Percentiles rank a stretch among this genome's conserved stretches.
Evolutionary conservation across 2,888 invertebrate genomes (phyloP).

Genomic region (Malacosoma neustria): DNA sequence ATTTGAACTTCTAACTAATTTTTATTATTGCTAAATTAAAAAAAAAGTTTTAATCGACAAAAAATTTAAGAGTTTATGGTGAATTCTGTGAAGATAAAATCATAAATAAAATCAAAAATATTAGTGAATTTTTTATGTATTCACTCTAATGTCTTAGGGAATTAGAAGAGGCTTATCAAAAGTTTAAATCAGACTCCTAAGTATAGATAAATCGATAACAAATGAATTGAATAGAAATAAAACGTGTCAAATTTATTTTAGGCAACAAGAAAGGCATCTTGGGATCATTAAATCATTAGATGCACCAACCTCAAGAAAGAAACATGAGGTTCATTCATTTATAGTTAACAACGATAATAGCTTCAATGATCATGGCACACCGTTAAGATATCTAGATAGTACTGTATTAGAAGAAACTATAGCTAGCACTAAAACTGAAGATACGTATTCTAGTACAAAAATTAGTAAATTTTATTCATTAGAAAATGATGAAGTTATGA

Average conservation of each 20-base stretch:
- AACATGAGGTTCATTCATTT: constrained; percentile 67
- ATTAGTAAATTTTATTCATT: background rate
- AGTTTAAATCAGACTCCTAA: too few species aligned
- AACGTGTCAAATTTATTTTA: constrained; percentile 30
- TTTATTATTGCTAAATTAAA: too few species aligned
- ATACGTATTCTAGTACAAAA: constrained; percentile 2
- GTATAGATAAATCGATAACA: too few species aligned
- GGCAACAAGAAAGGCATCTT: constrained; percentile 87
- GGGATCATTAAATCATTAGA: constrained; percentile 78
- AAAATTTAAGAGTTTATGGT: too few species aligned
- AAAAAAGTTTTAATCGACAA: too few species aligned
- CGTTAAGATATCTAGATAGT: constrained; percentile 43
- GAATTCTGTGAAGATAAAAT: too few species aligned
- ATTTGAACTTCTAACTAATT: too few species aligned
- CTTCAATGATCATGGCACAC: constrained; percentile 24
- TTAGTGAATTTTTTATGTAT: too few species aligned
- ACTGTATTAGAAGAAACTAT: constrained; percentile 22
- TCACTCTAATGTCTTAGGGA: too few species aligned
- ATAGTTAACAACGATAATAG: constrained; percentile 47
- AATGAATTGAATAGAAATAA: background rate
- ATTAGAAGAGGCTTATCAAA: too few species aligned
- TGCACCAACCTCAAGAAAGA: constrained; percentile 55
- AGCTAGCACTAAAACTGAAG: constrained; percentile 13
- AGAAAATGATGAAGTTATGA: constrained; percentile 15
- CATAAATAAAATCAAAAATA: too few species aligned